Evolutionary conservation across 2,888 invertebrate genomes (phyloP).

Genomic region (Allygus modestus): DNA sequence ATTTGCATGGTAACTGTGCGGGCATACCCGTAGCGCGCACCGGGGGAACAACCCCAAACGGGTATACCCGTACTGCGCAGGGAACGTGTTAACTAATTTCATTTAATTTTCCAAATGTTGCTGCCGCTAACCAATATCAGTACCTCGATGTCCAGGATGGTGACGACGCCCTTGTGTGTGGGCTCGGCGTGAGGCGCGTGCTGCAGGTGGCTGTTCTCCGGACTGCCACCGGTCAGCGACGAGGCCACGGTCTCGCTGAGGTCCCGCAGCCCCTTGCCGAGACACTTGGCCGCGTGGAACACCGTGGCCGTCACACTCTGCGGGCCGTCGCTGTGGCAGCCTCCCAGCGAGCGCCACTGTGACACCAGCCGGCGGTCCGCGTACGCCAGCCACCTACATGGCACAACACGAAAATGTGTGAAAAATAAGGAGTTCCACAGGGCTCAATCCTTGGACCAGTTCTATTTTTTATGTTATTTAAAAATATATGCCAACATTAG

Average conservation of each 20-base stretch:
- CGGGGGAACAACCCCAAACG: too few species aligned
- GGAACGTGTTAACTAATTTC: too few species aligned
- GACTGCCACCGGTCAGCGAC: constrained; percentile 84
- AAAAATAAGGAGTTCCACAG: too few species aligned
- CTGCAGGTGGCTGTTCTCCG: constrained; percentile 55
- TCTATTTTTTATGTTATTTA: too few species aligned
- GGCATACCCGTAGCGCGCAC: too few species aligned
- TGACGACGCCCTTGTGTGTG: constrained; percentile 90
- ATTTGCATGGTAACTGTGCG: too few species aligned
- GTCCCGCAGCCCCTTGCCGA: constrained; percentile 93
- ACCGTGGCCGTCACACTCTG: constrained; percentile 93
- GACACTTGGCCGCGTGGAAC: constrained; percentile 93
- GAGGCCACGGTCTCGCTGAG: constrained; percentile 95
- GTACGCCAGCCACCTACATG: constrained; percentile 77
- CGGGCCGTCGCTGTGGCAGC: constrained; percentile 88
- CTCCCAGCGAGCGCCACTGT: constrained; percentile 88
- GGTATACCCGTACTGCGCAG: too few species aligned
- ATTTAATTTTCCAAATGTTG: too few species aligned
- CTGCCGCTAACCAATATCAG: too few species aligned
- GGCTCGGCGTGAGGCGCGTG: constrained; percentile 74
- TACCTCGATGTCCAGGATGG: constrained; percentile 83
- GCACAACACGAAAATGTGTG: too few species aligned
- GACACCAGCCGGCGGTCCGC: constrained; percentile 91
- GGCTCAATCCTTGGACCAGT: too few species aligned
- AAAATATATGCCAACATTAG: too few species aligned